phyloP scores from a whole-genome alignment of 2,797 vertebrate species.

The Chaetophractus vellerosus region DNA sequence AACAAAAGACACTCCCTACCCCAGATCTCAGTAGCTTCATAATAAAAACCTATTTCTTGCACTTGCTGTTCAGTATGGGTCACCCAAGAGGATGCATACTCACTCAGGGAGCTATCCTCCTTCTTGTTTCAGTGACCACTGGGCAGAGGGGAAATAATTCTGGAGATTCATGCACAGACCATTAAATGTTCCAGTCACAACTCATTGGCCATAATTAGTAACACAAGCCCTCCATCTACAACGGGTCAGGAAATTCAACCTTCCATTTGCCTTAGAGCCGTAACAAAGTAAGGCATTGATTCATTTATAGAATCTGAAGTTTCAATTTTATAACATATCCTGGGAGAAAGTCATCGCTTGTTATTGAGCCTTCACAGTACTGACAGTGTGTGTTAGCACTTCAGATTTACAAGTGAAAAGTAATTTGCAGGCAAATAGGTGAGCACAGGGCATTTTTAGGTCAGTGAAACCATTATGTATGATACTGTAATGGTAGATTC shows the following conservation, averaged over 20 bases:
- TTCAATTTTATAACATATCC: neutral
- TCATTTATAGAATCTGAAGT: neutral
- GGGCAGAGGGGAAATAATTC: neutral
- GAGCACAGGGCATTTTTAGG: too few relatives aligned
- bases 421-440: neutral
- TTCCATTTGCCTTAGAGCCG: constrained; percentile 12
- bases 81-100: neutral
- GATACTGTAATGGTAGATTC: too few relatives aligned
- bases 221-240: neutral
- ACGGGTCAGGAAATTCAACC: neutral
- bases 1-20: neutral
- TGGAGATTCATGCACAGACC: neutral
- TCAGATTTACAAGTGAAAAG: constrained; percentile 40
- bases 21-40: neutral
- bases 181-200: neutral
- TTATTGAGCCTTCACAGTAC: neutral
- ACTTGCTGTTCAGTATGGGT: too few relatives aligned
- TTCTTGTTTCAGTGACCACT: neutral
- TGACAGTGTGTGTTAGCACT: neutral
- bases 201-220: neutral
- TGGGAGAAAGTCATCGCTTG: neutral
- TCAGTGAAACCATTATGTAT: too few relatives aligned
- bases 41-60: constrained; percentile 2
- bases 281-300: neutral
- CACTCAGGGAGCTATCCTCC: neutral